phyloP scores from a whole-genome alignment of 2,113 vertebrate species.

The Anoura caudifer region DNA sequence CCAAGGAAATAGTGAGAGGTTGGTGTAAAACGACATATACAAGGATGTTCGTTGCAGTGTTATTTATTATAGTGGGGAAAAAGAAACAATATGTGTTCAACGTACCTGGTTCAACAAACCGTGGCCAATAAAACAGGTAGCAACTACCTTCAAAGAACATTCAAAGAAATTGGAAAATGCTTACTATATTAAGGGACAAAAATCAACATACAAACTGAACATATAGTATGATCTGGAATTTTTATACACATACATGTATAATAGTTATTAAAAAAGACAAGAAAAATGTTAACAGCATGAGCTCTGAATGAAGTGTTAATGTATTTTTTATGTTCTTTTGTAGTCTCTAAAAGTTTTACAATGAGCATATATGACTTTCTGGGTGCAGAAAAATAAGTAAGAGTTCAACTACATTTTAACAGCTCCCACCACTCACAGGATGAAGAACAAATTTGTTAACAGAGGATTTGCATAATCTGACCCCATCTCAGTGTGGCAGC shows the following conservation, averaged over 20 bases:
- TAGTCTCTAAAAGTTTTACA: conserved; percentile 16
- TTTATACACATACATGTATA: neutral
- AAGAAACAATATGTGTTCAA: neutral
- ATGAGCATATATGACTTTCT: neutral
- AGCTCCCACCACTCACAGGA: neutral
- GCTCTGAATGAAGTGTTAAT: neutral
- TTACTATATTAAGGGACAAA: neutral
- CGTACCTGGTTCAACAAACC: neutral
- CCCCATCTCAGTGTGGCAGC: neutral
- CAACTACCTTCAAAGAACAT: conserved; percentile 8
- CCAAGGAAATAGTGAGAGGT: neutral
- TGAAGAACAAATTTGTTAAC: neutral
- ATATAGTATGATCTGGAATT: conserved; percentile 10
- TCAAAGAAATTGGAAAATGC: neutral
- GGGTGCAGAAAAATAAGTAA: neutral
- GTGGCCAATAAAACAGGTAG: neutral
- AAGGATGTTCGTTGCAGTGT: neutral
- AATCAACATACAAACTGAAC: conserved; percentile 4
- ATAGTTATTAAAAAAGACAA: neutral
- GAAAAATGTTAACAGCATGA: neutral
- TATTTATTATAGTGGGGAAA: neutral
- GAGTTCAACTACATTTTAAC: neutral
- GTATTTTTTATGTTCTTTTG: neutral
- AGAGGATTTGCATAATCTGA: neutral
- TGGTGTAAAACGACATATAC: neutral